phyloP scores from a whole-genome alignment of 2,888 invertebrate genomes.

The Tortrix viridana region DNA sequence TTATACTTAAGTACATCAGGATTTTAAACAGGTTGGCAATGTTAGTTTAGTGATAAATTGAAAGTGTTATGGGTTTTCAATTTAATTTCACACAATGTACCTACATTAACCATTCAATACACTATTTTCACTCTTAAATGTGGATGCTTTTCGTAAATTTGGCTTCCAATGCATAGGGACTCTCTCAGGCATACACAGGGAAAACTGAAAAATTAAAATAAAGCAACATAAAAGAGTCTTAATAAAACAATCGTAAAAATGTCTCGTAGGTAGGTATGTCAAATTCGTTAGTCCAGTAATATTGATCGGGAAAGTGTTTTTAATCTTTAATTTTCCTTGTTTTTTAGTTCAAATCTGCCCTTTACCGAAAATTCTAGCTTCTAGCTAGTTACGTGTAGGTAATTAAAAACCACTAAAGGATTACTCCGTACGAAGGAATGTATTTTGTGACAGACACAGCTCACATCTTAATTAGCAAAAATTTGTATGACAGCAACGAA shows the following conservation, averaged over 20 bases:
- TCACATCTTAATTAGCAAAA: slow-evolving; percentile 28
- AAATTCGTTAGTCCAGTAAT: slow-evolving; percentile 16
- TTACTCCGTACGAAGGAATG: slow-evolving; percentile 25
- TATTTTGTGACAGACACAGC: slow-evolving; percentile 17
- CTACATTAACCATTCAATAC: slow-evolving; percentile 83
- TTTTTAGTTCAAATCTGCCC: slow-evolving; percentile 30
- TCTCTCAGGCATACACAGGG: slow-evolving; percentile 84
- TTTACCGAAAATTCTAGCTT: slow-evolving; percentile 36
- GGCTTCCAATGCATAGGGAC: slow-evolving; percentile 84
- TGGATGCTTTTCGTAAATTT: slow-evolving; percentile 83
- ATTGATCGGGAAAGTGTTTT: not conserved
- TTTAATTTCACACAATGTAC: slow-evolving; percentile 63
- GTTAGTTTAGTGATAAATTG: slow-evolving; percentile 50
- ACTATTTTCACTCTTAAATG: slow-evolving; percentile 84
- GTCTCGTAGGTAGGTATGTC: slow-evolving; percentile 19
- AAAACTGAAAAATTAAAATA: slow-evolving; percentile 78
- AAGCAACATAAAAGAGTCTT: slow-evolving; percentile 60
- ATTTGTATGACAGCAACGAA: slow-evolving; percentile 20
- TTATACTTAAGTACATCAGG: slow-evolving; percentile 8
- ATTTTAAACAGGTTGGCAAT: slow-evolving; percentile 14
- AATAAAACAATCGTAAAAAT: slow-evolving; percentile 15
- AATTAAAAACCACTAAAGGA: slow-evolving; percentile 14
- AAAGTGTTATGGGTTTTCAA: slow-evolving; percentile 53
- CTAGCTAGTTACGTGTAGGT: slow-evolving; percentile 26
- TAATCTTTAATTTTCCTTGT: no score